Percentiles rank a stretch among this genome's conserved stretches.
phyloP scores from a whole-genome alignment of 2,797 vertebrate genomes.

The Novumbra hubbsi region DNA sequence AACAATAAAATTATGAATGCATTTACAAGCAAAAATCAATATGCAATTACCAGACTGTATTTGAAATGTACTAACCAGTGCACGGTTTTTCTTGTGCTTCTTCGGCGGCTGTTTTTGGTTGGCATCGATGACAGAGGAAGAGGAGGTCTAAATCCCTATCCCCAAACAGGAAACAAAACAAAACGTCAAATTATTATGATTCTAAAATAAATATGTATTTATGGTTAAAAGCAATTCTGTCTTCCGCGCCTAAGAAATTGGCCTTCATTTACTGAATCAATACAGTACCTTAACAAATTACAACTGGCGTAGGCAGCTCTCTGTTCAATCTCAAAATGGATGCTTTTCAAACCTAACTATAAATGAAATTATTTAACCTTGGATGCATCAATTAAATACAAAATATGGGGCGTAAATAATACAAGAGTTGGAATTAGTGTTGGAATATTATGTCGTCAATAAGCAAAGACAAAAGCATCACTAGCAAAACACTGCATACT shows the following conservation, averaged over 20 bases:
- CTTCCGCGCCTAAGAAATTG: background rate
- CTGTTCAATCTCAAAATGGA: slow-evolving; percentile 46
- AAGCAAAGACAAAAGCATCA: background rate
- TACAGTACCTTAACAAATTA: background rate
- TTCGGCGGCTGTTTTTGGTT: slow-evolving; percentile 79
- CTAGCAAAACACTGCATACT: background rate
- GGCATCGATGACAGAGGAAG: slow-evolving; percentile 81
- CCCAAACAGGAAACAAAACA: slow-evolving; percentile 78
- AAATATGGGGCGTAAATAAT: background rate
- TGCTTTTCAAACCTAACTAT: slow-evolving; percentile 30
- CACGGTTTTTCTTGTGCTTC: slow-evolving; percentile 63
- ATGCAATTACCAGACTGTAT: slow-evolving; percentile 22
- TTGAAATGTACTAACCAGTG: slow-evolving; percentile 74
- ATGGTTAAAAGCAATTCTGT: background rate
- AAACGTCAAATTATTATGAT: slow-evolving; percentile 18
- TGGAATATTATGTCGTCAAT: background rate
- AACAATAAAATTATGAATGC: background rate
- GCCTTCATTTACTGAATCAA: background rate
- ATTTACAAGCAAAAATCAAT: slow-evolving; percentile 16
- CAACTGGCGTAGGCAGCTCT: background rate
- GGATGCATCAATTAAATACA: background rate
- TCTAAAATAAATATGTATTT: slow-evolving; percentile 16
- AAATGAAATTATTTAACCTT: background rate
- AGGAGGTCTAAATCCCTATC: slow-evolving; percentile 79
- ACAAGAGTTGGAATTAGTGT: background rate